Conservation (phyloP, 2,888 invertebrate species). For the Mactromeris polynyma region DNA sequence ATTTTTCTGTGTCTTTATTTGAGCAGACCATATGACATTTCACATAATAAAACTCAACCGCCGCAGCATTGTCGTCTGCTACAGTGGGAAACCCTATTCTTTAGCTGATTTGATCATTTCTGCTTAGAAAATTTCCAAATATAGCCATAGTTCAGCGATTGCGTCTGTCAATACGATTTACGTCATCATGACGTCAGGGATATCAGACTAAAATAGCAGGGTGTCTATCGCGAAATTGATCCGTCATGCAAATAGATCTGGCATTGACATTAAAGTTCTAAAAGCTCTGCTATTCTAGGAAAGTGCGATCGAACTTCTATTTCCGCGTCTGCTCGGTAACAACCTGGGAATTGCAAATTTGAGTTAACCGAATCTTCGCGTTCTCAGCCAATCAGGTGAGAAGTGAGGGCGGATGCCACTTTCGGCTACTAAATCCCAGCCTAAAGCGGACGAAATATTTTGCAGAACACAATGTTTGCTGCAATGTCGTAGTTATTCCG, state of each 20-base stretch:
- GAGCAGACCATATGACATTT: no score
- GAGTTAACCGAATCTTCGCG: neutral
- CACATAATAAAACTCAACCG: no score
- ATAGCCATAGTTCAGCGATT: slow-evolving; percentile 27
- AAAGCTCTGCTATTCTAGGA: neutral
- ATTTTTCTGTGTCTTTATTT: no score
- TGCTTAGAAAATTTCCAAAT: slow-evolving; percentile 36
- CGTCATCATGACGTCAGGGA: slow-evolving; percentile 39
- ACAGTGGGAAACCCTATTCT: neutral
- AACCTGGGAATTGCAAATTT: neutral
- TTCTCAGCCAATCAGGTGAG: slow-evolving; percentile 8
- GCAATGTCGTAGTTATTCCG: neutral
- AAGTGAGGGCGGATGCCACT: slow-evolving; percentile 35
- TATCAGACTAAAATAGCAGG: slow-evolving; percentile 32
- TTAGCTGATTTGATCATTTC: neutral
- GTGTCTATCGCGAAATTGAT: slow-evolving; percentile 15
- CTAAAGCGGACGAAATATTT: neutral
- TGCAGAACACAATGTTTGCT: neutral
- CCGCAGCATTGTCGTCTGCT: no score
- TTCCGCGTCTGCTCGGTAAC: slow-evolving; percentile 7
- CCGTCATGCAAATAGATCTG: slow-evolving; percentile 28
- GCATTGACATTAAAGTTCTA: slow-evolving; percentile 18
- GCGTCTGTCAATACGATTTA: slow-evolving; percentile 16
- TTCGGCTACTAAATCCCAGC: neutral
- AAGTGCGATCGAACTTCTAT: slow-evolving; percentile 16